Evolutionary conservation across 2,888 invertebrate genomes (phyloP).

Genomic region (Hypomecis atomaria): DNA sequence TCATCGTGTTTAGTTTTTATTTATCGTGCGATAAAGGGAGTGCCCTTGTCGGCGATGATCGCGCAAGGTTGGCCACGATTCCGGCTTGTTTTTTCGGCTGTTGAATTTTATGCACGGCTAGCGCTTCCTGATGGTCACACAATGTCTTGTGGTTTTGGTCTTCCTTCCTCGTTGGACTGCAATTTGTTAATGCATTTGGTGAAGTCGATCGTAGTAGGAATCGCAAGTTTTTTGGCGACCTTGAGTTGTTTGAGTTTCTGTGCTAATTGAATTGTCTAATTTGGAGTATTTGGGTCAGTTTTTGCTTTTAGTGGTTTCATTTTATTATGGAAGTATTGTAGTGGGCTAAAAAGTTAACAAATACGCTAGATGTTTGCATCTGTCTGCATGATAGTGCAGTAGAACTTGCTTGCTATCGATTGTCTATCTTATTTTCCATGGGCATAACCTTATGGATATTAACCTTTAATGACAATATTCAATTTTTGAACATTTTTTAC

Average conservation of each 20-base stretch:
- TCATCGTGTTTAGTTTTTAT: conserved; percentile 63
- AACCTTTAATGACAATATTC: too few species aligned
- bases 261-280: conserved; percentile 24
- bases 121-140: conserved; percentile 58
- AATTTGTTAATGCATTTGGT: conserved; percentile 50
- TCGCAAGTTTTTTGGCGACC: conserved; percentile 39
- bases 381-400: too few species aligned
- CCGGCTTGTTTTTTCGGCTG: conserved; percentile 65
- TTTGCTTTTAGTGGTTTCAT: conserved; percentile 20
- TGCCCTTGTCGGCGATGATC: conserved; percentile 65
- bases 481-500: too few species aligned
- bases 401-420: too few species aligned
- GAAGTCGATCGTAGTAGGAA: conserved; percentile 48
- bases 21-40: conserved; percentile 76
- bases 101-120: conserved; percentile 66
- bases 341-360: too few species aligned
- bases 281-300: conserved; percentile 23
- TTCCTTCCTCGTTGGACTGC: conserved; percentile 70
- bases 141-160: conserved; percentile 35
- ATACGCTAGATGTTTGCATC: too few species aligned
- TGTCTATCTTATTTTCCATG: too few species aligned
- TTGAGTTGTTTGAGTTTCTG: conserved; percentile 24
- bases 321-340: background rate
- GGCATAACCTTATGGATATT: too few species aligned
- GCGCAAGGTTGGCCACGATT: conserved; percentile 64